These are phyloP conservation scores for Drosophila rufa DNA, from an alignment of 1,140 invertebrate genomes.

Conservation along the genomic window DNA sequence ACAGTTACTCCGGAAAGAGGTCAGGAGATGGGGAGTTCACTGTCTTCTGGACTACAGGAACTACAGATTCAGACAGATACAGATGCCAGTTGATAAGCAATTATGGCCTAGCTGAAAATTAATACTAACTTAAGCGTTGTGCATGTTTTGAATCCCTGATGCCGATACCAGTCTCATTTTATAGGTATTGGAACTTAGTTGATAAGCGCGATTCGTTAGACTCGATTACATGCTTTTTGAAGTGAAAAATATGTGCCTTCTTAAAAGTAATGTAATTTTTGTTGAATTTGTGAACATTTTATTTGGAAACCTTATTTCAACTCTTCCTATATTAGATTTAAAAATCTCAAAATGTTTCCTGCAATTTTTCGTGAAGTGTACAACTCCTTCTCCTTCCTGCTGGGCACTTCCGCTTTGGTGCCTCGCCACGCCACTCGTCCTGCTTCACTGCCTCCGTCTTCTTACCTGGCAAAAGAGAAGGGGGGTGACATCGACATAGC, in stretches of 20 bases:
- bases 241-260: too few species aligned
- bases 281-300: background rate
- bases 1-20: background rate
- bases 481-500: background rate
- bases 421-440: slow-evolving; percentile 54
- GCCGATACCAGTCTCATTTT: background rate
- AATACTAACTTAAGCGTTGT: background rate
- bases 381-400: slow-evolving; percentile 24
- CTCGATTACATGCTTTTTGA: too few species aligned
- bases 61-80: background rate
- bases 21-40: background rate
- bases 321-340: background rate
- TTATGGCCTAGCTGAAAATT: background rate
- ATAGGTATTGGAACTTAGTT: background rate
- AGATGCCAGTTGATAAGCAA: background rate
- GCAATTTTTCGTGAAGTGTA: slow-evolving; percentile 3
- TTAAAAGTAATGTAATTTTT: too few species aligned
- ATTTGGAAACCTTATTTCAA: background rate
- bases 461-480: slow-evolving; percentile 3
- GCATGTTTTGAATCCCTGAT: too few species aligned
- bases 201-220: too few species aligned
- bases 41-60: background rate
- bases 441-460: slow-evolving; percentile 53
- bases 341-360: background rate
- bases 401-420: slow-evolving; percentile 74